Evolutionary conservation across 2,797 vertebrate species (phyloP).

Genomic region (Triplophysa yarkandensis): DNA sequence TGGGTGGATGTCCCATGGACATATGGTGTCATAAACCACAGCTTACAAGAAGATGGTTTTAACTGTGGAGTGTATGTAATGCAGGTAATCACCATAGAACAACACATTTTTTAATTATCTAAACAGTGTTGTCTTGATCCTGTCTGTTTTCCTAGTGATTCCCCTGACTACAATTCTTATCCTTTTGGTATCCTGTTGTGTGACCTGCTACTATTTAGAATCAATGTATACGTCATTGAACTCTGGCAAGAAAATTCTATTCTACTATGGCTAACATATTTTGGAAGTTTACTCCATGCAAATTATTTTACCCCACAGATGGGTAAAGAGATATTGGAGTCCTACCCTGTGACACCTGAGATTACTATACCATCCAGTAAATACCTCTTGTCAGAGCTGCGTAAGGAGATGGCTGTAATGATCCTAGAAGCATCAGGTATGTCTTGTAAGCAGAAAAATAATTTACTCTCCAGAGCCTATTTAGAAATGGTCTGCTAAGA

Average conservation of each 20-base stretch:
- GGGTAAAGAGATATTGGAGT: constrained; percentile 4
- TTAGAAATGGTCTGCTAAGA: too few species aligned
- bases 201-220: not conserved
- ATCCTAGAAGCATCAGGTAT: constrained; percentile 15
- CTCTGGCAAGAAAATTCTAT: too few species aligned
- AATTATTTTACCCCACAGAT: not conserved
- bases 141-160: too few species aligned
- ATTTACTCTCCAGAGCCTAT: too few species aligned
- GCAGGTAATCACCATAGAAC: not conserved
- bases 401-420: not conserved
- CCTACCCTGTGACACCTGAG: not conserved
- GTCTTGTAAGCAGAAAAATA: too few species aligned
- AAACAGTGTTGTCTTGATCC: too few species aligned
- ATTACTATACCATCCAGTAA: not conserved
- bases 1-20: constrained; percentile 20
- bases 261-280: too few species aligned
- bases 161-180: too few species aligned
- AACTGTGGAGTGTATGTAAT: constrained; percentile 26
- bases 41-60: not conserved
- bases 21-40: constrained; percentile 4
- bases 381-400: not conserved
- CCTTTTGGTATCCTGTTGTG: too few species aligned
- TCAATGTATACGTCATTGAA: too few species aligned
- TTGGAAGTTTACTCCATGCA: too few species aligned
- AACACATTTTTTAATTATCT: not conserved